These are phyloP conservation scores for Diprion similis DNA, from an alignment of 1,140 invertebrate species.

Conservation along the genomic window DNA sequence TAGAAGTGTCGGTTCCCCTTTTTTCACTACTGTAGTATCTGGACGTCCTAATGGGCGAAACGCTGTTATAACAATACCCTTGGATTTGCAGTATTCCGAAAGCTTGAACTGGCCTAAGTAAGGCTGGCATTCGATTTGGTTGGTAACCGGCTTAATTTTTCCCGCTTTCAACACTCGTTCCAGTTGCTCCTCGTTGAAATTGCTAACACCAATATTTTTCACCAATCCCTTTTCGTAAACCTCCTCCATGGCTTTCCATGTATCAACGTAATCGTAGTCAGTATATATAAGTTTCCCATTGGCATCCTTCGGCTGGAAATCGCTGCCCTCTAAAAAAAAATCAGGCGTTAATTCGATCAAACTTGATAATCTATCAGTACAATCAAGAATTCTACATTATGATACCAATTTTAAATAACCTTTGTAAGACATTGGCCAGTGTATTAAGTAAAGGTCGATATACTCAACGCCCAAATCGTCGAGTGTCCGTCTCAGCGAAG, in stretches of 20 bases:
- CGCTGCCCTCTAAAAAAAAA: slow-evolving; percentile 36
- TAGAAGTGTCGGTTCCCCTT: not conserved
- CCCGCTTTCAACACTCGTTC: slow-evolving; percentile 70
- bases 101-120: slow-evolving; percentile 75
- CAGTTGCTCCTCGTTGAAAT: slow-evolving; percentile 83
- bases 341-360: not conserved
- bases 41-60: slow-evolving; percentile 70
- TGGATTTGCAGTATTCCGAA: slow-evolving; percentile 72
- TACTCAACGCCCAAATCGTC: slow-evolving; percentile 64
- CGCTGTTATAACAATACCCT: slow-evolving; percentile 73
- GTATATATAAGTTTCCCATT: slow-evolving; percentile 68
- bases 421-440: slow-evolving; percentile 79
- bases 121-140: slow-evolving; percentile 67
- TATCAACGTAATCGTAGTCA: slow-evolving; percentile 77
- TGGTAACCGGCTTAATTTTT: slow-evolving; percentile 74
- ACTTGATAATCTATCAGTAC: not conserved
- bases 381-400: not conserved
- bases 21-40: slow-evolving; percentile 55
- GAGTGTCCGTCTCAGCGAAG: slow-evolving; percentile 66
- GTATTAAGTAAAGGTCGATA: slow-evolving; percentile 77
- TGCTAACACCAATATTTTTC: slow-evolving; percentile 83
- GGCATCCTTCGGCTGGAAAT: slow-evolving; percentile 62
- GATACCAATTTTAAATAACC: slow-evolving; percentile 36
- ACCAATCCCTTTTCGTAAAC: slow-evolving; percentile 72
- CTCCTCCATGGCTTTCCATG: slow-evolving; percentile 84